These are phyloP conservation scores for Watsonalla cultraria DNA, from an alignment of 2,888 invertebrate genomes.

Conservation along the genomic window DNA sequence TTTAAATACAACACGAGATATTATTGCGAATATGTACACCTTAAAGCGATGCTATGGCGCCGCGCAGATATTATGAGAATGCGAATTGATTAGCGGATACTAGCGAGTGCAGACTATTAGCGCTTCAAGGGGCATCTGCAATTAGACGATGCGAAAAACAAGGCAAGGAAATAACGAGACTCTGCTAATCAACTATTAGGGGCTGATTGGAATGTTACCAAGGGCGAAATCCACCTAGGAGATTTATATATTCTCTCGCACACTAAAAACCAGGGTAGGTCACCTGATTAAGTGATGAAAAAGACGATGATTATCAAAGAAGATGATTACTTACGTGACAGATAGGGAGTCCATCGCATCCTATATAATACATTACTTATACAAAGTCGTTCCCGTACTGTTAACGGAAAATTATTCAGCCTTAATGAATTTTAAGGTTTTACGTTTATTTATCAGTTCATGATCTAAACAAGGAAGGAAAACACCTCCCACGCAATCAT, in stretches of 20 bases:
- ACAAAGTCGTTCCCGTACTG: too few relatives aligned
- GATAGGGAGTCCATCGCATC: too few relatives aligned
- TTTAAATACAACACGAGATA: background rate
- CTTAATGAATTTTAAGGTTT: too few relatives aligned
- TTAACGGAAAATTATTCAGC: too few relatives aligned
- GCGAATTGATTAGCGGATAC: constrained; percentile 51
- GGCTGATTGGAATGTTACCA: background rate
- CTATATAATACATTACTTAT: too few relatives aligned
- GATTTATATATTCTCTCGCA: too few relatives aligned
- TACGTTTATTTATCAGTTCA: too few relatives aligned
- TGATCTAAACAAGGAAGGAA: background rate
- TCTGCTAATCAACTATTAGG: constrained; percentile 4
- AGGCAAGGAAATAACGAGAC: constrained; percentile 40
- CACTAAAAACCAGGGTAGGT: too few relatives aligned
- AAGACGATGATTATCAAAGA: too few relatives aligned
- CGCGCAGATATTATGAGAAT: constrained; percentile 36
- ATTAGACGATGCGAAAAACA: constrained; percentile 41
- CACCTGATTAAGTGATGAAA: too few relatives aligned
- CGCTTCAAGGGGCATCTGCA: constrained; percentile 39
- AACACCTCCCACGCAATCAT: background rate
- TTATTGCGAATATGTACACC: background rate
- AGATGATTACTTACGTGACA: too few relatives aligned
- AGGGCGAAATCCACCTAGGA: too few relatives aligned
- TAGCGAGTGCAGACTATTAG: constrained; percentile 50
- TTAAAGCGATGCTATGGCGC: background rate